These are phyloP conservation scores for Caligus rogercresseyi DNA, from an alignment of 1,140 invertebrate species.

Conservation along the genomic window DNA sequence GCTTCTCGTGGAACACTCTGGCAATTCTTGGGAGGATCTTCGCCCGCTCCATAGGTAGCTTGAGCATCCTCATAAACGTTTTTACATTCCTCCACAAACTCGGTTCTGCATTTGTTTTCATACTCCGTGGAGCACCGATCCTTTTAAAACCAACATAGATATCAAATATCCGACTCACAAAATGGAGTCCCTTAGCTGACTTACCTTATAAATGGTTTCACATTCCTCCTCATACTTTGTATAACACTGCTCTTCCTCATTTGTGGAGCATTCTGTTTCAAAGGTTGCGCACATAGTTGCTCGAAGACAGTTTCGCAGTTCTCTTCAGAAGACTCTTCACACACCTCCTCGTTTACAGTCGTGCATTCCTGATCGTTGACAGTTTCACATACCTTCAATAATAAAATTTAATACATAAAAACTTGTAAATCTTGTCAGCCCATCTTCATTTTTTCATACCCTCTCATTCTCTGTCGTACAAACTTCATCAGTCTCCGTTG, in stretches of 20 bases:
- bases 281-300: slow-evolving; percentile 12
- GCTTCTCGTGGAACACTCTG: slow-evolving; percentile 1
- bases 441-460: slow-evolving; percentile 6
- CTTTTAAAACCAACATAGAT: neutral
- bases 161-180: neutral
- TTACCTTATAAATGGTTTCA: slow-evolving; percentile 12
- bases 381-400: slow-evolving; percentile 6
- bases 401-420: neutral
- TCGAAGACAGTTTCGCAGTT: slow-evolving; percentile 2
- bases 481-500: slow-evolving; percentile 7
- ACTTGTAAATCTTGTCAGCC: neutral
- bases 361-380: slow-evolving; percentile 18
- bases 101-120: slow-evolving; percentile 14
- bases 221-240: slow-evolving; percentile 18
- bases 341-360: slow-evolving; percentile 12
- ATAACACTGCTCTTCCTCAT: neutral
- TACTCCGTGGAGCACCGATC: slow-evolving; percentile 16
- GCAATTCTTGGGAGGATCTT: slow-evolving; percentile 7
- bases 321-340: neutral
- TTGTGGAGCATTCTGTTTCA: slow-evolving; percentile 9
- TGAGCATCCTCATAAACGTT: slow-evolving; percentile 1
- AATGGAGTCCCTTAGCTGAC: neutral
- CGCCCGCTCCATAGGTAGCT: neutral
- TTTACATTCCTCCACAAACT: slow-evolving; percentile 13
- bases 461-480: slow-evolving; percentile 14